Base-by-base conservation (phyloP, 2,888 invertebrate species). In the Pemphredon lugubris region DNA sequence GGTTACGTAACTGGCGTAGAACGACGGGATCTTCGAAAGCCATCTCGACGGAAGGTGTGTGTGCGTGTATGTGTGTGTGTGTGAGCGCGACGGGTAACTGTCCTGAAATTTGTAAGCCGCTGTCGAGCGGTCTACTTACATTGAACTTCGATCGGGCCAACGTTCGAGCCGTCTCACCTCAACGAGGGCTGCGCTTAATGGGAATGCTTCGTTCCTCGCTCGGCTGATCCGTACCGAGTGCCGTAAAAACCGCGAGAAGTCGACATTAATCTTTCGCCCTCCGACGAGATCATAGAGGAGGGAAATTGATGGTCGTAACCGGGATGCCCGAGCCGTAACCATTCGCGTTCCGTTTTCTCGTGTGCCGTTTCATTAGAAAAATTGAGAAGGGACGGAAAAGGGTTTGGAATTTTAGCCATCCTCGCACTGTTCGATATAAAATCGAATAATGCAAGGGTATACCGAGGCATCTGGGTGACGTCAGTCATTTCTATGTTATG, bases 341-440 rank as follows among this genome's bases (percentile, higher is more conserved):
- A 58, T 55, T 65, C 47, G 60, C 66, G 44, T 65, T 53, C 20
- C 45, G 23, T 18, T 26, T 13, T 23, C 48, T 21, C 20, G 53
- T 64, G 57, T 55, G 55, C 37, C 66, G 68, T 77, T 81, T 75
- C 77, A 73, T 83, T 80, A 81, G 73, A 81, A 84, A 84, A 84
- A 82, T 83, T 75, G 82, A 78, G 69, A 61, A 59, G 69, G 69
- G 79, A 55, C 40, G 45, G 58, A 2, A 2, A n/a, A 30, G 9
- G 30, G 42, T 14, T 30, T 53, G 67, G 67, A 67, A 71, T 70
- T 55, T n/a, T n/a, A 34, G 53, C 32, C 48, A 45, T 7, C 44
- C 14, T 23, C 45, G 9, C 2, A 40, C 20, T 45, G 50, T 47
- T 53, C 64, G 80, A 80, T 82, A 75, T 78, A 74, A 79, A 84